Conservation (phyloP, 2,797 vertebrate species). For the Myiotriccus ornatus region DNA sequence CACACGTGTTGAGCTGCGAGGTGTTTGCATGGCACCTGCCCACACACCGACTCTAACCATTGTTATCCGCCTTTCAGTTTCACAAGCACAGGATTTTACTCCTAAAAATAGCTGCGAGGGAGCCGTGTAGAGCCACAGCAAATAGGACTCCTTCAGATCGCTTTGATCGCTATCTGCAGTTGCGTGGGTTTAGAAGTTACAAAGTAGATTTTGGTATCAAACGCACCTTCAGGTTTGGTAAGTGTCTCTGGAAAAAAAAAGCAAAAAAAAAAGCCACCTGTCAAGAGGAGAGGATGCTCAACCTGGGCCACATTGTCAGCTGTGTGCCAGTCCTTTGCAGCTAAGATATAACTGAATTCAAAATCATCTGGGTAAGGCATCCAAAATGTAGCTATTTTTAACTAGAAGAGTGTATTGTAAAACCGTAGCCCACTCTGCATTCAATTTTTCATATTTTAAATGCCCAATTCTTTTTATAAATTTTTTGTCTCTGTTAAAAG, state of each 20-base stretch:
- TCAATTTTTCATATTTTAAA: constrained; percentile 22
- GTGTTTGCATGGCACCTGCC: background rate
- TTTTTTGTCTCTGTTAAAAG: background rate
- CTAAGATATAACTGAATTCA: constrained; percentile 1
- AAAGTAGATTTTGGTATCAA: constrained; percentile 38
- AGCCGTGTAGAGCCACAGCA: constrained; percentile 17
- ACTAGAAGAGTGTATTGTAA: background rate
- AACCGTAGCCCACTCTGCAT: background rate
- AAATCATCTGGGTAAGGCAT: constrained; percentile 35
- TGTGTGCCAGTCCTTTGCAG: background rate
- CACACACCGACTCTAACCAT: background rate
- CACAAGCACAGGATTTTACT: constrained; percentile 16
- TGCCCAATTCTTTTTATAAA: background rate
- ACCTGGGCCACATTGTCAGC: background rate
- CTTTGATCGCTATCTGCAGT: constrained; percentile 48
- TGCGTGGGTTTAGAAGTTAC: constrained; percentile 36
- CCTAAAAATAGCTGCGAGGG: constrained; percentile 58
- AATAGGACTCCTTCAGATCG: background rate
- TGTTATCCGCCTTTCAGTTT: constrained; percentile 40
- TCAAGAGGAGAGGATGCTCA: constrained; percentile 7
- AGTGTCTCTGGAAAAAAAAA: constrained; percentile 24
- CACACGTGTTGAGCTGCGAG: fast-evolving
- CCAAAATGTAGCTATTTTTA: constrained; percentile 49
- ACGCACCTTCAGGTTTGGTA: background rate
- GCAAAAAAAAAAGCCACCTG: background rate